These are phyloP conservation scores for Alces alces DNA, from an alignment of 2,113 vertebrate genomes.

Conservation along the genomic window DNA sequence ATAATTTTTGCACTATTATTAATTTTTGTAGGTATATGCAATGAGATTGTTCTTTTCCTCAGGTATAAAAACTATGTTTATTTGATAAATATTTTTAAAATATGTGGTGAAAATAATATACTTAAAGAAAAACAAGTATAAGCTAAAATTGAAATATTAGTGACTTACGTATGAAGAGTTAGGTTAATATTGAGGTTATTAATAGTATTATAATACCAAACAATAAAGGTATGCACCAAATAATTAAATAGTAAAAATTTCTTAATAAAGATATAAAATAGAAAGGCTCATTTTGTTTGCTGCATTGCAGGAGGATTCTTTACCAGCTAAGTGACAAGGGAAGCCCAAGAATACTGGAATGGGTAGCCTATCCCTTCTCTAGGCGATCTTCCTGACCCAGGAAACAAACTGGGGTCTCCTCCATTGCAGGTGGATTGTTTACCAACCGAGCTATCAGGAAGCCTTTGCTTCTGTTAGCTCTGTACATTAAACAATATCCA, in stretches of 20 bases:
- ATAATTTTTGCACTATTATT: slow-evolving; percentile 71
- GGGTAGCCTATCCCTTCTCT: neutral
- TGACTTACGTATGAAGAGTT: neutral
- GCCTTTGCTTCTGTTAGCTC: neutral
- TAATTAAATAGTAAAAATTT: neutral
- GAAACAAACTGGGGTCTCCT: neutral
- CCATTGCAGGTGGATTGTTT: neutral
- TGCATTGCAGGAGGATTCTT: neutral
- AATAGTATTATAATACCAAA: neutral
- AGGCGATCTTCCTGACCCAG: neutral
- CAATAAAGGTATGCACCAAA: neutral
- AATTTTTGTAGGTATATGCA: slow-evolving; percentile 66
- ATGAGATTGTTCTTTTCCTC: slow-evolving; percentile 66
- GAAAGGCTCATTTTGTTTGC: neutral
- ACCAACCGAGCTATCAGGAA: neutral
- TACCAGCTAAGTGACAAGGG: neutral
- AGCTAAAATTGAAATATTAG: neutral
- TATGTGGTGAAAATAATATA: neutral
- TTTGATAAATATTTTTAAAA: slow-evolving; percentile 5
- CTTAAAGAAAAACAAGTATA: slow-evolving; percentile 49
- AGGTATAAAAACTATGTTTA: slow-evolving; percentile 41
- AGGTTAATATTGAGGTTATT: neutral
- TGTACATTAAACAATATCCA: neutral
- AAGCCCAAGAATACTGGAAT: neutral
- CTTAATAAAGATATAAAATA: neutral